phyloP scores from a whole-genome alignment of 2,888 invertebrate genomes.

The Scaeva pyrastri region DNA sequence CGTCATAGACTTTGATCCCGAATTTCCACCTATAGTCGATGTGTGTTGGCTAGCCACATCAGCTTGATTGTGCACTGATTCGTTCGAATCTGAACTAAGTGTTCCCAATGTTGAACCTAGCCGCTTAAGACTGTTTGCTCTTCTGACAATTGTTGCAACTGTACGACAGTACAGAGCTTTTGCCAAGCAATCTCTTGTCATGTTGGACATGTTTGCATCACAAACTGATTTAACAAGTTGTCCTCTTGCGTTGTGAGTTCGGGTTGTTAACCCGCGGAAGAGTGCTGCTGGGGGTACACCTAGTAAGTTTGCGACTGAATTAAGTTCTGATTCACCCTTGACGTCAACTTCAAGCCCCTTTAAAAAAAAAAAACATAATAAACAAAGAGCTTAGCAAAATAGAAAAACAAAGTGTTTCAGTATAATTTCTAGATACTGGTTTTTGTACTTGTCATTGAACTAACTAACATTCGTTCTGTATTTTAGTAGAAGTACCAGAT shows the following conservation, averaged over 20 bases:
- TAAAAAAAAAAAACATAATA: conserved; percentile 8
- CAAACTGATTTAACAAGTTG: conserved; percentile 92
- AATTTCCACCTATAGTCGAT: conserved; percentile 91
- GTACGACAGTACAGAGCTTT: conserved; percentile 97
- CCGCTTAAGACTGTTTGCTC: conserved; percentile 95
- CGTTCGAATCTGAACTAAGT: conserved; percentile 95
- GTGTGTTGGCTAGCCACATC: conserved; percentile 94
- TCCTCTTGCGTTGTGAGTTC: conserved; percentile 91
- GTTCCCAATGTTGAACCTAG: conserved; percentile 93
- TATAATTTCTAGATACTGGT: too few relatives aligned
- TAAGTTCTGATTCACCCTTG: conserved; percentile 92
- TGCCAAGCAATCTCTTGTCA: conserved; percentile 94
- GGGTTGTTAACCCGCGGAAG: conserved; percentile 91
- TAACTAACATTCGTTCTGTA: too few relatives aligned
- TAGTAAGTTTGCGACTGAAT: conserved; percentile 93
- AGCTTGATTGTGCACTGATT: conserved; percentile 94
- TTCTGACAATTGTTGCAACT: conserved; percentile 95
- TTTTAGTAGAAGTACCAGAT: too few relatives aligned
- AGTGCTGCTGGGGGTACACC: conserved; percentile 85
- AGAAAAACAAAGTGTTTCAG: too few relatives aligned
- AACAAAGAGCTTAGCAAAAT: not conserved
- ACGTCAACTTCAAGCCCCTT: conserved; percentile 90
- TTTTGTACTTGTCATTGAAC: too few relatives aligned
- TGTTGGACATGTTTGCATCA: conserved; percentile 93
- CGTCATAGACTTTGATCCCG: conserved; percentile 95